Conservation (phyloP, 2,888 invertebrate genomes). For the Rotaria sp. region DNA sequence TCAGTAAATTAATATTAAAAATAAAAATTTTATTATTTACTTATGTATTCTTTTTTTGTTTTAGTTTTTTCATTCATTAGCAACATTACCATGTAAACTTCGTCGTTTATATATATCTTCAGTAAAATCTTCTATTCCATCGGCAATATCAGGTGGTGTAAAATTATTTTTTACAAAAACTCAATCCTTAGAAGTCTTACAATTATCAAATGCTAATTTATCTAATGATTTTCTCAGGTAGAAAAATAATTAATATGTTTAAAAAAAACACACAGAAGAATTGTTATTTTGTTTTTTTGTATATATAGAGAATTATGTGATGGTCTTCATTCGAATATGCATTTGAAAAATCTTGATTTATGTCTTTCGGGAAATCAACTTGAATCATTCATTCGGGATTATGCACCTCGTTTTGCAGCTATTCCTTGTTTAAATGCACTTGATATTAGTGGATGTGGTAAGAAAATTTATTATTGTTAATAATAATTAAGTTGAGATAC, state of each 20-base stretch:
- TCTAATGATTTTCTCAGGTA: background rate
- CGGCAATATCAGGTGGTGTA: background rate
- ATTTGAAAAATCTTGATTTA: constrained; percentile 19
- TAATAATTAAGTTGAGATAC: no score
- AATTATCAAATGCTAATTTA: background rate
- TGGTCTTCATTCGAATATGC: background rate
- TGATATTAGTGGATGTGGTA: constrained; percentile 8
- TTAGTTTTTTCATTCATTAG: background rate
- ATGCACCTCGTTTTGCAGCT: background rate
- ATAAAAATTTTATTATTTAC: background rate
- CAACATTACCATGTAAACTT: background rate
- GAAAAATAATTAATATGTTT: no score
- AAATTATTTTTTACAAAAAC: constrained; percentile 7
- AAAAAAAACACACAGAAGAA: no score
- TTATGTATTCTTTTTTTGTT: background rate
- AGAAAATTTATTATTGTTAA: background rate
- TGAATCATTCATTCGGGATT: background rate
- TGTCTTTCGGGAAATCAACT: background rate
- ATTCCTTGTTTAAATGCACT: background rate
- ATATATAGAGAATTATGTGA: constrained; percentile 6
- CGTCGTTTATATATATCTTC: background rate
- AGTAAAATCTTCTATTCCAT: background rate
- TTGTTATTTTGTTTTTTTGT: background rate
- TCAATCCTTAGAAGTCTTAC: background rate
- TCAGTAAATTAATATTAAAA: background rate